Conservation (phyloP, 1,140 invertebrate genomes). For the Drosophila insularis region DNA sequence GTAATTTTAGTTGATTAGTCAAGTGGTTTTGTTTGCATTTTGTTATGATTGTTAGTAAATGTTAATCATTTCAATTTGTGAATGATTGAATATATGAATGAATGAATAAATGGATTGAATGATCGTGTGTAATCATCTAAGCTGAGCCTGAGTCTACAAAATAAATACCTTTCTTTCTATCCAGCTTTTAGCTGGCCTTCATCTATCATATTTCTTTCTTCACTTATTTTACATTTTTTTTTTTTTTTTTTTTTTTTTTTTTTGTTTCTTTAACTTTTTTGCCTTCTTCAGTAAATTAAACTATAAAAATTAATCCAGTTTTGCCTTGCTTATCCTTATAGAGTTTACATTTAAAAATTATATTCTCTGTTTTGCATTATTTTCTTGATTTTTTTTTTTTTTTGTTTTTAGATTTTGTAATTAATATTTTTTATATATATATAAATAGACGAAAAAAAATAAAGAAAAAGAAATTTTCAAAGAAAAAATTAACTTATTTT, state of each 20-base stretch:
- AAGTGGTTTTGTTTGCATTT: constrained; percentile 42
- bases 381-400: not conserved
- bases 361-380: constrained; percentile 41
- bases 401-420: not conserved
- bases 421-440: constrained; percentile 19
- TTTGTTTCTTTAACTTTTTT: not conserved
- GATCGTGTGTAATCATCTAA: constrained; percentile 6
- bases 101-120: constrained; percentile 2
- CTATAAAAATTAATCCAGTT: constrained; percentile 52
- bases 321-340: constrained; percentile 27
- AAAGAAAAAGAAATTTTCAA: constrained; percentile 27
- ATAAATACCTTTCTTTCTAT: constrained; percentile 15
- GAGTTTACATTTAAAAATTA: constrained; percentile 52
- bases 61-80: constrained; percentile 36
- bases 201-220: not conserved
- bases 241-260: not conserved
- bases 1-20: constrained; percentile 74
- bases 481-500: constrained; percentile 59
- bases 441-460: constrained; percentile 26
- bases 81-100: constrained; percentile 17
- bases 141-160: constrained; percentile 27
- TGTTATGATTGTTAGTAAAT: constrained; percentile 18
- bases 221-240: constrained; percentile 8
- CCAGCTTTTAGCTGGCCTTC: constrained; percentile 36
- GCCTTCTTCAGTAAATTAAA: constrained; percentile 19